A percentile compares a stretch with the other conserved stretches of the same genome.
Conservation (phyloP, 2,113 vertebrate species). For the Micronycteris hirsuta region DNA sequence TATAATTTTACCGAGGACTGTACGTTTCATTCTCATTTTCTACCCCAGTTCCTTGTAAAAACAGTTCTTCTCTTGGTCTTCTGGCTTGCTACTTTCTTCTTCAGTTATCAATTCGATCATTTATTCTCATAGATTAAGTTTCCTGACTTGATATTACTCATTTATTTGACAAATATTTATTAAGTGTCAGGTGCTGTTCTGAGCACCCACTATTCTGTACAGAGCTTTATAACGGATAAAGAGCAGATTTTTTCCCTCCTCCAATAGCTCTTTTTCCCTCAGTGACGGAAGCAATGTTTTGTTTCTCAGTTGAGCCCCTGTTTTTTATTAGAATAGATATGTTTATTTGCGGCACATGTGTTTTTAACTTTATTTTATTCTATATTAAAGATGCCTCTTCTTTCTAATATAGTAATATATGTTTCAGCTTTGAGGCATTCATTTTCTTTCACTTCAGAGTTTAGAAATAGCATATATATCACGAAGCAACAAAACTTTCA, state of each 20-base stretch:
- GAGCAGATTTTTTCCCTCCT: background rate
- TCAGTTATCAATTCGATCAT: background rate
- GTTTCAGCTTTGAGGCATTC: background rate
- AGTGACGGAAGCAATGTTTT: background rate
- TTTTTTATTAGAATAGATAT: background rate
- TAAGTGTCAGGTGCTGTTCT: background rate
- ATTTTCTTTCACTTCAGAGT: background rate
- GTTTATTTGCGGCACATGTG: background rate
- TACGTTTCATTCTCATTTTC: background rate
- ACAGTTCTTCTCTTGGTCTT: background rate
- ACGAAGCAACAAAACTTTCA: background rate
- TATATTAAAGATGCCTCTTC: background rate
- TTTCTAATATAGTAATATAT: background rate
- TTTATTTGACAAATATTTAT: background rate
- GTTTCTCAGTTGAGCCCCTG: background rate
- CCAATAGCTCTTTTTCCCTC: background rate
- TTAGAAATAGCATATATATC: background rate
- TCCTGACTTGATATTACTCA: background rate
- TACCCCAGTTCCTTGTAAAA: background rate
- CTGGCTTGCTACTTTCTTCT: background rate
- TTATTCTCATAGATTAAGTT: background rate
- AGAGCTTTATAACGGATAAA: background rate
- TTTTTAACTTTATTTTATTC: background rate
- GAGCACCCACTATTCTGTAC: background rate
- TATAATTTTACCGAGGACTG: background rate